Evolutionary conservation across 2,113 vertebrate genomes (phyloP), one percentile per base, ranked within the genome.

Genomic region (Trematocara macrostoma): DNA sequence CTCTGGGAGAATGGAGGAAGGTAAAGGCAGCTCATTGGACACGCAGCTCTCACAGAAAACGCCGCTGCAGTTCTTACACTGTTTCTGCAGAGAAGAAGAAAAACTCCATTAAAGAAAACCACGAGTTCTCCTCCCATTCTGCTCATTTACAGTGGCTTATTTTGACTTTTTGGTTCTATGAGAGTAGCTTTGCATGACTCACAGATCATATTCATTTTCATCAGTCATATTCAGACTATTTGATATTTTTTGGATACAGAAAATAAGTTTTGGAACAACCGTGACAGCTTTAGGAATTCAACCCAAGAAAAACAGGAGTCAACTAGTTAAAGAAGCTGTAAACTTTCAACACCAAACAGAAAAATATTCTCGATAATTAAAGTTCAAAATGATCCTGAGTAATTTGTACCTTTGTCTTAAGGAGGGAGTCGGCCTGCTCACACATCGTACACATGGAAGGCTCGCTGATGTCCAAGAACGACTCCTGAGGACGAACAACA

Each of bases 1-100:
- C 93, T 98, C 96, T 0, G 98, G 98, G 79, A 97, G 95, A 76
- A 99, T 98, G 81, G 97, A 99, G 10, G 98, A 98, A 0, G 98
- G 98, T 4, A 99, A 94, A 2, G 98, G 99, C 89, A 99, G 94
- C 94, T 98, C 96, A 0, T 98, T 96, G 4, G 89, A 92, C 0
- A 97, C 96, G 9, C 98, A 99, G 87, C 92, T 91, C 61, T 96
- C 92, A 11, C 98, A 99, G 96, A 98, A 98, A 35, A 94, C 88
- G 1, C 96, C 97, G 1, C 89, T 89, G 18, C 98, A 99, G 96
- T 98, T 97, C 95, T 97, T 97, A 89, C 98, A 99, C 29, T 80
- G 89, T 47, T 93, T 97, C 98, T 99, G 91, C 20, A 93, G 71
- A 2, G 38, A 31, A 74, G 67, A 67, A 10, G 12, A 81, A 47